Conservation (phyloP, 1,140 invertebrate genomes). For the Danaus melanippus region DNA sequence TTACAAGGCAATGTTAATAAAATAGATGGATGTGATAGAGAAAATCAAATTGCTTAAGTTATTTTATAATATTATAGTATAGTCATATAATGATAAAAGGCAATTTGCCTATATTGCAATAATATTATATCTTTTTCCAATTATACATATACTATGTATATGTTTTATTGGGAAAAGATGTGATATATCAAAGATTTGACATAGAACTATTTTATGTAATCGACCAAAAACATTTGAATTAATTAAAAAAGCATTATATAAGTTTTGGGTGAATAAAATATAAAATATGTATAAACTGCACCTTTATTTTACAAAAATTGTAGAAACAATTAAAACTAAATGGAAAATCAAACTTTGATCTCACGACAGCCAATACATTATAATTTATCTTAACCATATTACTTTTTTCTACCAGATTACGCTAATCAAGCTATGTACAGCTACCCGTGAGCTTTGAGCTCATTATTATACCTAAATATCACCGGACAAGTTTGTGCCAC, state of each 20-base stretch:
- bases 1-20: background rate
- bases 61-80: constrained; percentile 2
- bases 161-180: too few species aligned
- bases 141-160: too few species aligned
- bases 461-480: constrained; percentile 1
- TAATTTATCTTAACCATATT: constrained; percentile 7
- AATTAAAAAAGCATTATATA: background rate
- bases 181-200: too few species aligned
- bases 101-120: too few species aligned
- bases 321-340: constrained; percentile 7
- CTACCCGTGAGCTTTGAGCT: constrained; percentile 14
- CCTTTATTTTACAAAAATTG: constrained; percentile 14
- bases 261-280: constrained; percentile 7
- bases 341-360: constrained; percentile 10
- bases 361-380: constrained; percentile 5
- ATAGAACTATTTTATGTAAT: too few species aligned
- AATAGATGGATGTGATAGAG: background rate
- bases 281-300: constrained; percentile 8
- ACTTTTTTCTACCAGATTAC: constrained; percentile 14
- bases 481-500: background rate
- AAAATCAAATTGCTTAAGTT: background rate
- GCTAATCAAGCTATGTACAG: constrained; percentile 17
- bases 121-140: too few species aligned
- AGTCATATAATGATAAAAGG: background rate
- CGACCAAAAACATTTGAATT: too few species aligned